Evolutionary conservation across 1,140 invertebrate species (phyloP).

Genomic region (Drosophila kikkawai): DNA sequence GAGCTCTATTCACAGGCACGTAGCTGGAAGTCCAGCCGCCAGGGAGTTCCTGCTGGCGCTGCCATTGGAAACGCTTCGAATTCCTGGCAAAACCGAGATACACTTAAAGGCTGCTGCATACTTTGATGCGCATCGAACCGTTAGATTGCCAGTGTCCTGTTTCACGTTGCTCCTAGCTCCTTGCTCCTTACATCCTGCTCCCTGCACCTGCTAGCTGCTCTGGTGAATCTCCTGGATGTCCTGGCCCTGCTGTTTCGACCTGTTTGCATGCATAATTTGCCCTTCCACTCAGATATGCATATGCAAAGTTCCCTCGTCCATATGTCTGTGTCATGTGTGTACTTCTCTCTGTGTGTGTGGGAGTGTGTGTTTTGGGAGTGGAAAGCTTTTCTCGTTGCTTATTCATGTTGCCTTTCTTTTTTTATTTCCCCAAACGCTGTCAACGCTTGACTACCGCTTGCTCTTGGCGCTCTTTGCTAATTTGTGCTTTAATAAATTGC

Average conservation of each 20-base stretch:
- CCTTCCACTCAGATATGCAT: conserved; percentile 42
- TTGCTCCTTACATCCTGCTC: conserved; percentile 13
- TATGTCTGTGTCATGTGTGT: conserved; percentile 18
- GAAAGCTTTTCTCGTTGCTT: conserved; percentile 49
- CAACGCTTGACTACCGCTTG: conserved; percentile 33
- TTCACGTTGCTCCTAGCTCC: neutral
- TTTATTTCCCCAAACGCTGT: conserved; percentile 59
- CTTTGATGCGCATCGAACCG: conserved; percentile 62
- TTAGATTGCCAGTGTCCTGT: conserved; percentile 62
- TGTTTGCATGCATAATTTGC: conserved; percentile 59
- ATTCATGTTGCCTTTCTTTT: conserved; percentile 48
- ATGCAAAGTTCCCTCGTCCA: conserved; percentile 40
- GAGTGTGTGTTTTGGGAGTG: conserved; percentile 12
- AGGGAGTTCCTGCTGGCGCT: conserved; percentile 20
- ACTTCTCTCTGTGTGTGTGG: conserved; percentile 6
- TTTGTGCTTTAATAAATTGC: conserved; percentile 74
- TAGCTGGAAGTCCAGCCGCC: conserved; percentile 9
- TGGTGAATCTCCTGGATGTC: conserved; percentile 23
- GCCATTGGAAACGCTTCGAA: conserved; percentile 33
- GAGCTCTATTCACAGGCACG: conserved; percentile 36
- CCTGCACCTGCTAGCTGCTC: conserved; percentile 6
- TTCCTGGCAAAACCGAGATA: conserved; percentile 30
- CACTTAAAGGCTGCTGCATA: conserved; percentile 63
- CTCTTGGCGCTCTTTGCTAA: conserved; percentile 31
- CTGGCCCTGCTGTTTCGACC: conserved; percentile 39